Evolutionary conservation across 1,140 invertebrate genomes (phyloP), one percentile per base, ranked within the genome.

Genomic region (Calephelis virginiensis): DNA sequence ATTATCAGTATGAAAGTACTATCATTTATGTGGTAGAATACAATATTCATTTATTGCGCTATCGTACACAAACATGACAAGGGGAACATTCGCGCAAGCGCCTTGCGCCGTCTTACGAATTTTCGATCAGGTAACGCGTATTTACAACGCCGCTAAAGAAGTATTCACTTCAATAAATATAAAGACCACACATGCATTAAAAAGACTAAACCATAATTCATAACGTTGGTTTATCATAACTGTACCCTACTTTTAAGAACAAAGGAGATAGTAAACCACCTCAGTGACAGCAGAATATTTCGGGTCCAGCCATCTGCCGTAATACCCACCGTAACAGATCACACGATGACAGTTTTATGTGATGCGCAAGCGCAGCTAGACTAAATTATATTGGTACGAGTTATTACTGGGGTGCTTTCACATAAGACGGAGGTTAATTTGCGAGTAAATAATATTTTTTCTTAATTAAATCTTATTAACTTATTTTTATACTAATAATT

Each of bases 341-440:
- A 69, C 64, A 63, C 59, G 68, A 61, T 74, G 74, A 76, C 74
- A 76, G 74, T 67, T 76, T 76, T 74, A 76, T 73, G 67, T 40
- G 61, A 10, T 68, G 72, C 70, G 69, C 70, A 63, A 59, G 68
- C 71, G 73, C 70, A 72, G 65, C 64, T 62, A 38, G 56, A 10
- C 50, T 65, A 63, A 63, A 63, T 63, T 48, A 63, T 63, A 14
- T 48, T 63, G 17, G 12, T 17, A 63, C 40, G 63, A 69, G 45
- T 61, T 69, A 69, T 61, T 49, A 64, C 13, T 61, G 40, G 48
- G 65, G 14, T 17, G 7, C n/a, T 14, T 48, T 46, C 69, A 61
- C 62, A 64, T 70, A 28, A 43, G 45, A 53, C 63, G 64, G 63
- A 47, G 3, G 17, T 53, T 53, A 6, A 49, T 49, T 6, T 14